Evolutionary conservation across 2,888 invertebrate genomes (phyloP).

Genomic region (Hedychridium roseum): DNA sequence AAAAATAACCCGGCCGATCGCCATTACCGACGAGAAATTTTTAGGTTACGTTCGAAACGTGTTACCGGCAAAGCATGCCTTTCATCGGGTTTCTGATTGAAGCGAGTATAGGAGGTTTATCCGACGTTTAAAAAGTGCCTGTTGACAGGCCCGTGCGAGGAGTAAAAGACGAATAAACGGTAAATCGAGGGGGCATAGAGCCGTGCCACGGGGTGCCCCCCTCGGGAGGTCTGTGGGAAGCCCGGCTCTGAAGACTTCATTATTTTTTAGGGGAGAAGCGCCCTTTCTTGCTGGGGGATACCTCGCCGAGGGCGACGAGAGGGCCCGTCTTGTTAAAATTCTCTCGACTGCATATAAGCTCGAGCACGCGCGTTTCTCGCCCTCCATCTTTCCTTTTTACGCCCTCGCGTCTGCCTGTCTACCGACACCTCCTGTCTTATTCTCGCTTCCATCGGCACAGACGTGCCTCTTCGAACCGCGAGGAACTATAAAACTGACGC

Average conservation of each 20-base stretch:
- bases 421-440: not conserved
- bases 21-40: not conserved
- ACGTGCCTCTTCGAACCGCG: slow-evolving; percentile 6
- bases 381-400: slow-evolving; percentile 10
- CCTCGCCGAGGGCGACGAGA: slow-evolving; percentile 48
- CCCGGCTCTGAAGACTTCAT: slow-evolving; percentile 47
- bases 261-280: slow-evolving; percentile 49
- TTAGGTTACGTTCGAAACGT: no score
- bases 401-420: slow-evolving; percentile 5
- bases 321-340: slow-evolving; percentile 56
- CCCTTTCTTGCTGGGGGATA: slow-evolving; percentile 50
- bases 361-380: slow-evolving; percentile 21
- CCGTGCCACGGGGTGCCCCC: slow-evolving; percentile 23
- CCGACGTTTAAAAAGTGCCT: not conserved
- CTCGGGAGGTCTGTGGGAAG: slow-evolving; percentile 38
- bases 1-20: slow-evolving; percentile 3
- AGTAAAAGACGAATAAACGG: slow-evolving; percentile 12
- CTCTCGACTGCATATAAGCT: slow-evolving; percentile 44
- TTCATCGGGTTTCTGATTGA: not conserved
- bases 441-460: not conserved
- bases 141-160: slow-evolving; percentile 12
- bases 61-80: not conserved
- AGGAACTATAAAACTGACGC: slow-evolving; percentile 38
- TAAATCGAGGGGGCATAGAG: slow-evolving; percentile 20
- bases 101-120: not conserved